These are phyloP conservation scores for Apamea sordens DNA, from an alignment of 2,888 invertebrate species.

Conservation along the genomic window DNA sequence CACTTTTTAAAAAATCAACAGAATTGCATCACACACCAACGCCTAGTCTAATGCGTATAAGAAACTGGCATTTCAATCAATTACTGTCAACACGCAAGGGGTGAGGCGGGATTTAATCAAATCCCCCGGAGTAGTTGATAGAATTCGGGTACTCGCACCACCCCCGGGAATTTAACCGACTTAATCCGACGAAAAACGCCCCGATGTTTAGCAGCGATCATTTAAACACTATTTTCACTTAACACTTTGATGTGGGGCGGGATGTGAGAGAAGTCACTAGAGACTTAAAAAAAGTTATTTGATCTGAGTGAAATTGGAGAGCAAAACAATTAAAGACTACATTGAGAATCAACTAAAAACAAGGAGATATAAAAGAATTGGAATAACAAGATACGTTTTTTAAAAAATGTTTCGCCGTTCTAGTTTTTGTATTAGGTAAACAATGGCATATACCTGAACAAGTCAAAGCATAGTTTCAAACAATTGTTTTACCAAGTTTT, in stretches of 20 bases:
- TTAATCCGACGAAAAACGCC: slow-evolving; percentile 84
- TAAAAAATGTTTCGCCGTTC: not conserved
- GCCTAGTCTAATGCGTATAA: slow-evolving; percentile 34
- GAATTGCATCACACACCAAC: slow-evolving; percentile 39
- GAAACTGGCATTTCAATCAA: slow-evolving; percentile 83
- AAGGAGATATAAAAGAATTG: not conserved
- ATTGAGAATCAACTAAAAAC: not conserved
- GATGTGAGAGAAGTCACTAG: slow-evolving; percentile 5
- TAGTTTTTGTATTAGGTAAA: not conserved
- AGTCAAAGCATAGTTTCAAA: not conserved
- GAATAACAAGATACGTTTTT: not conserved
- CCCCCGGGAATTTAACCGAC: slow-evolving; percentile 79
- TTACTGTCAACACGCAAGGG: slow-evolving; percentile 88
- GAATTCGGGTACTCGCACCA: slow-evolving; percentile 85
- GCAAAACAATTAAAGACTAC: not conserved
- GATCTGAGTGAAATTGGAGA: not conserved
- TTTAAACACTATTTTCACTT: slow-evolving; percentile 87
- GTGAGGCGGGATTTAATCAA: slow-evolving; percentile 87
- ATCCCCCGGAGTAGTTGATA: slow-evolving; percentile 84
- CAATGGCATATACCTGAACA: not conserved
- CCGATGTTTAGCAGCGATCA: slow-evolving; percentile 85
- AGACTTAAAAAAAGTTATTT: not conserved
- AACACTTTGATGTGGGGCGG: slow-evolving; percentile 66
- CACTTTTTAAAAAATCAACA: not conserved
- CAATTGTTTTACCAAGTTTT: not conserved